Evolutionary conservation across 1,140 invertebrate genomes (phyloP).

Genomic region (roundworm (Caenorhabditis elegans)): WBcel235 BX284602.5:4937001-4937500

Average conservation of each 20-base stretch:
- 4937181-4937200: no score
- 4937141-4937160: conserved; percentile 39
- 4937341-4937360: neutral
- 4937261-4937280: conserved; percentile 35
- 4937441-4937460: neutral
- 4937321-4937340: conserved; percentile 2
- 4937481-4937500: neutral
- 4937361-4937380: neutral
- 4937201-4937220: conserved; percentile 31
- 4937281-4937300: conserved; percentile 16
- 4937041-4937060: conserved; percentile 42
- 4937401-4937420: neutral
- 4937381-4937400: neutral
- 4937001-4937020: neutral
- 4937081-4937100: conserved; percentile 50
- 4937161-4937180: neutral
- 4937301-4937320: conserved; percentile 7
- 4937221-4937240: conserved; percentile 18
- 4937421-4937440: neutral
- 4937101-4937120: conserved; percentile 42
- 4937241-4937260: conserved; percentile 36
- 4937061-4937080: conserved; percentile 37
- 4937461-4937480: neutral
- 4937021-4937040: conserved; percentile 23
- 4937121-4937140: conserved; percentile 27